phyloP scores from a whole-genome alignment of 2,797 vertebrate genomes.

The Danio jaintianensis region DNA sequence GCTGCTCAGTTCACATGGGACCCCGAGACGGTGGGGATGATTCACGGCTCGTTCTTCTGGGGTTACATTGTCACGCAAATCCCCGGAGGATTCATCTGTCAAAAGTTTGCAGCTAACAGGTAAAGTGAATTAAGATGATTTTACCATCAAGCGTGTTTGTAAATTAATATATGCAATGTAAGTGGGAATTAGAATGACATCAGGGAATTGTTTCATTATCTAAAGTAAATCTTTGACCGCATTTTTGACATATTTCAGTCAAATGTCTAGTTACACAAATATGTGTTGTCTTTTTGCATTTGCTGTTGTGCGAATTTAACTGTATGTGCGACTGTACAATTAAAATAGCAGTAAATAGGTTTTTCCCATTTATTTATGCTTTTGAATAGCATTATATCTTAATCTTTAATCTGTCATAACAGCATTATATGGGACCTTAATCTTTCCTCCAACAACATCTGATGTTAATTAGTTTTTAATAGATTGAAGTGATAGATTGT shows the following conservation, averaged over 20 bases:
- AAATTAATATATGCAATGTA: neutral
- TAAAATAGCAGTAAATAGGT: too few species aligned
- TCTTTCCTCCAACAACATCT: too few species aligned
- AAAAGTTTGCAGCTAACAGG: conserved; percentile 90
- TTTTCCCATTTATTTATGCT: too few species aligned
- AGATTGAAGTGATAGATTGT: too few species aligned
- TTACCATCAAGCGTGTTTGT: neutral
- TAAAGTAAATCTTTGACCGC: neutral
- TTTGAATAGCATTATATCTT: too few species aligned
- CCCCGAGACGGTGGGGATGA: conserved; percentile 94
- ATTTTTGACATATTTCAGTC: neutral
- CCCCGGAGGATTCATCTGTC: conserved; percentile 92
- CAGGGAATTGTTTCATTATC: neutral
- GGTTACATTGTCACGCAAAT: conserved; percentile 96
- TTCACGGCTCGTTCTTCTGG: conserved; percentile 95
- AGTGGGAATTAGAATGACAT: neutral
- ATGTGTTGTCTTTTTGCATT: neutral
- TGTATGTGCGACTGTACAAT: neutral
- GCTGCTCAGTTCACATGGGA: conserved; percentile 92
- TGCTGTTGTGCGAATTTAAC: neutral
- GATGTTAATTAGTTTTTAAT: too few species aligned
- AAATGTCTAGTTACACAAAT: neutral
- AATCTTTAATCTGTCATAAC: too few species aligned
- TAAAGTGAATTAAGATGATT: conserved; percentile 57
- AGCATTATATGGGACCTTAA: too few species aligned